phyloP scores from a whole-genome alignment of 1,140 invertebrate species.

The Magallana angulata region DNA sequence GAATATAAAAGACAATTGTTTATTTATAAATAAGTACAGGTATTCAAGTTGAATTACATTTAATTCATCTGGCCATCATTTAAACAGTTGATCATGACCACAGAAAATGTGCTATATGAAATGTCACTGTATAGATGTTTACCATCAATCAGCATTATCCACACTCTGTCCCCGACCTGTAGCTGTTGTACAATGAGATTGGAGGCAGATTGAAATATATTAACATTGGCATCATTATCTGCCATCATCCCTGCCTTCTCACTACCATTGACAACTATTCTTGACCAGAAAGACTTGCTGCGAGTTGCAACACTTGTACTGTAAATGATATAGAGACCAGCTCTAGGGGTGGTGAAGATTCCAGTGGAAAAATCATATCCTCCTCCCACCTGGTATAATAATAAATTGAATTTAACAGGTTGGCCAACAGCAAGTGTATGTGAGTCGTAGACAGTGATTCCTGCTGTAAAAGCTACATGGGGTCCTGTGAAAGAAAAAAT shows the following conservation, averaged over 20 bases:
- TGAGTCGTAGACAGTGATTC: background rate
- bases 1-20: too few species aligned
- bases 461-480: slow-evolving; percentile 12
- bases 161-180: background rate
- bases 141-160: background rate
- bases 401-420: background rate
- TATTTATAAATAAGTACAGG: too few species aligned
- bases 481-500: background rate
- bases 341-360: background rate
- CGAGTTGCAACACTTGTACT: background rate
- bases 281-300: background rate
- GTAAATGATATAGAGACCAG: background rate
- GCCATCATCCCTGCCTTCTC: background rate
- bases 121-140: background rate
- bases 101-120: background rate
- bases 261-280: background rate
- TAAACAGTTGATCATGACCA: background rate
- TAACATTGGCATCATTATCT: background rate
- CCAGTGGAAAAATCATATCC: background rate
- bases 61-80: too few species aligned
- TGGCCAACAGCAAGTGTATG: background rate
- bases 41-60: too few species aligned
- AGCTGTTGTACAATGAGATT: background rate
- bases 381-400: slow-evolving; percentile 1
- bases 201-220: background rate